Percentiles rank a stretch among this genome's conserved stretches.
Conservation (phyloP, 2,113 vertebrate species). For the Engystomops pustulosus region DNA sequence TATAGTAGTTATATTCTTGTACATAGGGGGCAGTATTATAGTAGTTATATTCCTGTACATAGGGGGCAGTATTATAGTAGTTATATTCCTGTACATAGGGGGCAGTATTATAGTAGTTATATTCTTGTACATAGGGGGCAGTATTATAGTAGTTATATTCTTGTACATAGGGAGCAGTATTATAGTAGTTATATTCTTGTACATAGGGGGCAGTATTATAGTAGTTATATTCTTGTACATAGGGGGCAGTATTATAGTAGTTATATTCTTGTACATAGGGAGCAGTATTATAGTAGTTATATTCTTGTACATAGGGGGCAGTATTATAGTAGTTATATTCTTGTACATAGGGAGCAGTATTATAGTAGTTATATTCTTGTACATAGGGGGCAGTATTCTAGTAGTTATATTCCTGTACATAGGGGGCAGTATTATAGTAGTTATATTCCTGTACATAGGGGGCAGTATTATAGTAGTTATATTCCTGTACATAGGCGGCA, state of each 20-base stretch:
- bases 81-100: conserved; percentile 14
- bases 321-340: conserved; percentile 15
- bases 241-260: conserved; percentile 12
- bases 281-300: conserved; percentile 11
- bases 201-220: conserved; percentile 8
- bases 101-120: conserved; percentile 15
- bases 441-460: conserved; percentile 7
- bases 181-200: conserved; percentile 4
- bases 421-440: conserved; percentile 12
- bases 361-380: conserved; percentile 12
- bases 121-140: not conserved
- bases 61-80: not conserved
- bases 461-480: conserved; percentile 11
- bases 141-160: conserved; percentile 15
- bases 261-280: conserved; percentile 9
- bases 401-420: conserved; percentile 8
- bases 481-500: conserved; percentile 5
- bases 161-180: not conserved
- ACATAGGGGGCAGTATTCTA: conserved; percentile 3
- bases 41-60: conserved; percentile 1
- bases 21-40: not conserved
- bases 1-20: conserved; percentile 6
- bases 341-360: conserved; percentile 7
- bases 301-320: conserved; percentile 7
- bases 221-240: conserved; percentile 10